Percentiles rank a stretch among this genome's conserved stretches.
phyloP scores from a whole-genome alignment of 2,888 invertebrate genomes.

The Dicranocentrus wangi region DNA sequence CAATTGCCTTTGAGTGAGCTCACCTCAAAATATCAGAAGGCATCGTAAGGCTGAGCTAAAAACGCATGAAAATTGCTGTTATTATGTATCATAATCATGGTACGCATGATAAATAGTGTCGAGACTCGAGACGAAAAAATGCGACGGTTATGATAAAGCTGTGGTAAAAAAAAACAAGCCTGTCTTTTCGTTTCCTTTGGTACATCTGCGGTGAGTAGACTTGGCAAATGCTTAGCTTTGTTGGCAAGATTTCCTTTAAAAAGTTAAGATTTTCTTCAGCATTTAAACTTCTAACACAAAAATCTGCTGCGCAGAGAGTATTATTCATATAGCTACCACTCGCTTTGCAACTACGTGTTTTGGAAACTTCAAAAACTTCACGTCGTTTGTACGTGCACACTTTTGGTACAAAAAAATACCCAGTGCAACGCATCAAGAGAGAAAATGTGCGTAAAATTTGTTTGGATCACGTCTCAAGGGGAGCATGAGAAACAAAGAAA shows the following conservation, averaged over 20 bases:
- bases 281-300: background rate
- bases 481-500: too few species aligned
- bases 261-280: constrained; percentile 38
- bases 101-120: constrained; percentile 59
- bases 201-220: background rate
- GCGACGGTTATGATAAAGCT: constrained; percentile 31
- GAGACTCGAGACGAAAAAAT: constrained; percentile 51
- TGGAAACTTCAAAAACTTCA: too few species aligned
- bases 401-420: too few species aligned
- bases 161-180: background rate
- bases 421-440: background rate
- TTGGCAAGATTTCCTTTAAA: constrained; percentile 41
- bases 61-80: constrained; percentile 51
- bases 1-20: too few species aligned
- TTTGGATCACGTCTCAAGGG: background rate
- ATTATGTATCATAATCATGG: constrained; percentile 49
- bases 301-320: too few species aligned
- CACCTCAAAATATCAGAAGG: background rate
- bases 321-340: too few species aligned
- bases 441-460: background rate
- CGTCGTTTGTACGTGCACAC: too few species aligned
- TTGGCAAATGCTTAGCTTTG: constrained; percentile 8
- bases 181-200: constrained; percentile 11
- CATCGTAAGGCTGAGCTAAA: constrained; percentile 26
- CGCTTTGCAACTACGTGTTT: too few species aligned